phyloP scores from a whole-genome alignment of 2,888 invertebrate species.

The Furcula furcula region DNA sequence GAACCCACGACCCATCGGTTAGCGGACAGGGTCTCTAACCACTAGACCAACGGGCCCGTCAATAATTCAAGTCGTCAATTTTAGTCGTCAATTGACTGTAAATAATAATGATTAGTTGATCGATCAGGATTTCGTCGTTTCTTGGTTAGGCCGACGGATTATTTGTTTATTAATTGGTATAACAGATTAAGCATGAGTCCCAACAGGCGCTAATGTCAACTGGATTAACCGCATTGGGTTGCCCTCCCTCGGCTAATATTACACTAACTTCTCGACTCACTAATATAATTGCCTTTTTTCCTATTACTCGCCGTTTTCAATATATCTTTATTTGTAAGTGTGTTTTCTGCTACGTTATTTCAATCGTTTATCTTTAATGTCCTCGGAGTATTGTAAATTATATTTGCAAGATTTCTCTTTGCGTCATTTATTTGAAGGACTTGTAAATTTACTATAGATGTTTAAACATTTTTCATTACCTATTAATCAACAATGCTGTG shows the following conservation, averaged over 20 bases:
- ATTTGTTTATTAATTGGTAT: slow-evolving; percentile 17
- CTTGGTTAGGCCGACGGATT: slow-evolving; percentile 4
- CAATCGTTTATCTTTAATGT: neutral
- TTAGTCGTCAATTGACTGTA: no score
- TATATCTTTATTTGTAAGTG: slow-evolving; percentile 3
- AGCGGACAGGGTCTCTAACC: no score
- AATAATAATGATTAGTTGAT: no score
- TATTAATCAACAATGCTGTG: neutral
- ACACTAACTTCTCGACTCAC: neutral
- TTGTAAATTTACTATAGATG: no score
- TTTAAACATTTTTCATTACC: no score
- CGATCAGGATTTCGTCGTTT: no score
- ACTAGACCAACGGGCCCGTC: no score
- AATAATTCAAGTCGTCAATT: no score
- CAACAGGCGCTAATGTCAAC: slow-evolving; percentile 16
- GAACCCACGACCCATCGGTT: no score
- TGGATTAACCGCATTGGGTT: slow-evolving; percentile 16
- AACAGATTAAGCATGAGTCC: slow-evolving; percentile 10
- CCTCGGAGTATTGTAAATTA: no score
- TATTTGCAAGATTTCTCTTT: no score
- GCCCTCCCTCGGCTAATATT: slow-evolving; percentile 9
- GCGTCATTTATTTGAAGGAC: no score
- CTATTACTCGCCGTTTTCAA: slow-evolving; percentile 4
- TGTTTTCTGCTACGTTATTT: neutral
- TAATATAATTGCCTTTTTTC: slow-evolving; percentile 9